Conservation (phyloP, 37 sponge, comb jelly and placozoan genomes). For the Corticium candelabrum region DNA sequence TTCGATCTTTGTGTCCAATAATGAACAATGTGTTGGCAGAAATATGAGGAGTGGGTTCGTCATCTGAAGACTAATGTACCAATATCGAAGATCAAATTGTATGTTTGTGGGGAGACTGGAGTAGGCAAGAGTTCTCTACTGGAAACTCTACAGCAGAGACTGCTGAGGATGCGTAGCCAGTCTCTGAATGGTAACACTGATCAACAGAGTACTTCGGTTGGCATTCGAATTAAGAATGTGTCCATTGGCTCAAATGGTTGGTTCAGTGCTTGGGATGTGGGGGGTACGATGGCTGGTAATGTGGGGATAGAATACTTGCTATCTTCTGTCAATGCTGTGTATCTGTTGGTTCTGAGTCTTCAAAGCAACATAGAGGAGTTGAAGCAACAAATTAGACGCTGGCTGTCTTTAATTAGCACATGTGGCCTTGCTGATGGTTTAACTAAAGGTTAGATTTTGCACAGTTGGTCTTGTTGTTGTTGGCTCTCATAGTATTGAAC, state of each 20-base stretch:
- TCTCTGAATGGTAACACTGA: no score
- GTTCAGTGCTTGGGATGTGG: not conserved
- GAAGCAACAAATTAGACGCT: not conserved
- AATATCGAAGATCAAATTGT: not conserved
- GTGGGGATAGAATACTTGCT: not conserved
- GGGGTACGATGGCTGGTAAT: not conserved
- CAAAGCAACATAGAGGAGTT: not conserved
- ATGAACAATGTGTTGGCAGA: no score
- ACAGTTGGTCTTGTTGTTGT: no score
- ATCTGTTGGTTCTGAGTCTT: not conserved
- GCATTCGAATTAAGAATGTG: not conserved
- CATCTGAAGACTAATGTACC: not conserved
- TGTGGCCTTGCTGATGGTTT: not conserved
- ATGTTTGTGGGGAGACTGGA: not conserved
- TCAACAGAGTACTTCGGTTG: no score
- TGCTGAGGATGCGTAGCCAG: no score
- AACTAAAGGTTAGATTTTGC: no score
- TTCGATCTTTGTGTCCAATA: no score
- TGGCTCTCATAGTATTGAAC: no score
- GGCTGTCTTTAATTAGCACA: not conserved
- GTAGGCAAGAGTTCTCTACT: not conserved
- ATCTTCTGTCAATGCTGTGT: not conserved
- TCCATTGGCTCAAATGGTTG: not conserved
- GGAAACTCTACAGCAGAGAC: not conserved
- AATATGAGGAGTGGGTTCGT: not conserved